Conservation (phyloP, 1,140 invertebrate genomes). For the Plectrocnemia conspersa region DNA sequence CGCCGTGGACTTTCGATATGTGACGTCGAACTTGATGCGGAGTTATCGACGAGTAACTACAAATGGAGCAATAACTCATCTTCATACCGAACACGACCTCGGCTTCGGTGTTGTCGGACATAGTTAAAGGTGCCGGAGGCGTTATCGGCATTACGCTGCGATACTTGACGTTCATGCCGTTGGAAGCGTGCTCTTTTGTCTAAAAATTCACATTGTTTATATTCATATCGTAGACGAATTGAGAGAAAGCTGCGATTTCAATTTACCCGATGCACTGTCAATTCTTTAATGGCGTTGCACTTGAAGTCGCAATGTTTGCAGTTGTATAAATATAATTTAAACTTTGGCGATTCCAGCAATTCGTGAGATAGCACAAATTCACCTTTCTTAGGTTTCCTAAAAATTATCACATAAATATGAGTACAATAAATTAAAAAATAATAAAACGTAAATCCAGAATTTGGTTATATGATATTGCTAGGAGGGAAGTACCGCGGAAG, state of each 20-base stretch:
- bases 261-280: slow-evolving; percentile 43
- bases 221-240: too few species aligned
- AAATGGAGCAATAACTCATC: not conserved
- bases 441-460: too few species aligned
- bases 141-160: too few species aligned
- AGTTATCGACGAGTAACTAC: slow-evolving; percentile 2
- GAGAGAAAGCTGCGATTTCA: not conserved
- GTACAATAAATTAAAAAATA: too few species aligned
- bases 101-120: not conserved
- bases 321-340: slow-evolving; percentile 46
- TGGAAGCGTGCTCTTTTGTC: slow-evolving; percentile 1
- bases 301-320: slow-evolving; percentile 47
- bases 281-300: slow-evolving; percentile 47
- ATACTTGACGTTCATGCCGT: too few species aligned
- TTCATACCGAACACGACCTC: not conserved
- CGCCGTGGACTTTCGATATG: too few species aligned
- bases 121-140: not conserved
- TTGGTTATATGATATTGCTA: too few species aligned
- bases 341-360: slow-evolving; percentile 43
- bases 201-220: too few species aligned
- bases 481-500: too few species aligned
- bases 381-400: slow-evolving; percentile 35
- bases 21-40: not conserved
- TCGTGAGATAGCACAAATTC: slow-evolving; percentile 41
- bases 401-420: slow-evolving; percentile 16